phyloP scores from a whole-genome alignment of 2,797 vertebrate species.

The Euthynnus affinis region DNA sequence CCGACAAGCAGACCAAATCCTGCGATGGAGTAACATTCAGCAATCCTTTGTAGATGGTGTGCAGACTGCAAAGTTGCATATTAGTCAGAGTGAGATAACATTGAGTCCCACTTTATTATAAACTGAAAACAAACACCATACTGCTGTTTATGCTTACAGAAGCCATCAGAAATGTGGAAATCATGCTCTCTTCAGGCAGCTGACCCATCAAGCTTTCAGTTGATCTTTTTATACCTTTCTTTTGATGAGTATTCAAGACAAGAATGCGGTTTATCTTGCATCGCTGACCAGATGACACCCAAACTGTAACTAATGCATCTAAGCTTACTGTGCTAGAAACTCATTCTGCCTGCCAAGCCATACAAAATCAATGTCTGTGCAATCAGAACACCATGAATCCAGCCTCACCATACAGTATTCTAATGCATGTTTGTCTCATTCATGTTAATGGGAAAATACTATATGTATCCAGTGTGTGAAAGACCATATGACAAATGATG shows the following conservation, averaged over 20 bases:
- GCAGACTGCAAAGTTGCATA: constrained; percentile 71
- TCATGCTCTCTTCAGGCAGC: constrained; percentile 17
- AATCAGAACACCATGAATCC: constrained; percentile 36
- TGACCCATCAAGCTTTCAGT: constrained; percentile 39
- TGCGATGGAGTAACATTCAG: constrained; percentile 55
- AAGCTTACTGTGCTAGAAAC: constrained; percentile 52
- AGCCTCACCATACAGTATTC: constrained; percentile 3
- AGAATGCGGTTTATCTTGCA: constrained; percentile 34
- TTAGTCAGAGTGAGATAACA: constrained; percentile 69
- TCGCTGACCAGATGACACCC: constrained; percentile 48
- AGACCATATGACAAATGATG: not conserved
- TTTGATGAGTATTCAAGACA: constrained; percentile 48
- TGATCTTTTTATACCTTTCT: constrained; percentile 29
- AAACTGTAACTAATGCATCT: constrained; percentile 65
- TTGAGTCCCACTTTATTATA: constrained; percentile 42
- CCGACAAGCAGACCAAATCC: constrained; percentile 68
- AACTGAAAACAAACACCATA: constrained; percentile 57
- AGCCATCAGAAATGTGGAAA: constrained; percentile 8
- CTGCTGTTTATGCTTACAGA: constrained; percentile 27
- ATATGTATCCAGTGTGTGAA: not conserved
- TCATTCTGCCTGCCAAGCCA: constrained; percentile 41
- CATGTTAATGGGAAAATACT: constrained; percentile 21
- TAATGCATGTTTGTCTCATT: not conserved
- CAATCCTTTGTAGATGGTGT: constrained; percentile 62
- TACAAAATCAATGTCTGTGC: constrained; percentile 61